Base-by-base conservation (phyloP, 1,140 invertebrate genomes). In the honey bee (Apis mellifera) region DNA sequence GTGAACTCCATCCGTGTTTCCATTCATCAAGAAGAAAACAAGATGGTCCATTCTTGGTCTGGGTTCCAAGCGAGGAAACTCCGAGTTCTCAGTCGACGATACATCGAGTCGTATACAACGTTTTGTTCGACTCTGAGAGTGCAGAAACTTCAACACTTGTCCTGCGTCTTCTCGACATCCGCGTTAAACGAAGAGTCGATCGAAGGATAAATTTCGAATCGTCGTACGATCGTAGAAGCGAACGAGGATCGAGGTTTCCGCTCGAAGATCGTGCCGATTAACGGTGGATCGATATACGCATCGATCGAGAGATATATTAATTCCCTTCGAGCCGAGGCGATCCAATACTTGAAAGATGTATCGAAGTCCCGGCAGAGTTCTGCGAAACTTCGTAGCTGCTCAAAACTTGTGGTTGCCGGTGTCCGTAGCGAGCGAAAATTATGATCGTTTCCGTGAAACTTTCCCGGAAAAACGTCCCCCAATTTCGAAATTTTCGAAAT, bases 341-440 rank as follows among this genome's bases (percentile, higher is more conserved):
- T 65, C 32, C 60, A 73, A 65, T 80, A 73, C 73, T 73, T 73
- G 78, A 54, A 80, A 80, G 50, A 65, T 32, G 78, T 50, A 57
- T 73, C 78, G 50, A 9, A 13, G 21, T 55, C 50, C 19, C 1
- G 9, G n/a, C 60, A 15, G 78, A 80, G 52, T 42, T 17, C 0
- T 23, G 32, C 26, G 52, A 69, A 69, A 59, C 32, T 26, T 15
- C 7, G 21, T 64, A 55, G 54, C 50, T 78, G 76, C n/a, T 5
- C 15, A 48, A 68, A 4, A 42, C 32, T 32, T 17, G 32, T 2
- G 62, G 62, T 21, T 52, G 19, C 2, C 42, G 3, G 19, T 42
- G 23, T 9, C 12, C 12, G 62, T 48, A n/a, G 42, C 57, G 11
- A 11, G 23, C 32, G 54, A 73, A 57, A 72, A 72, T 57, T 72